Evolutionary conservation across 1,140 invertebrate species (phyloP), one percentile per base, ranked within the genome.

Genomic region (Delia radicum): DNA sequence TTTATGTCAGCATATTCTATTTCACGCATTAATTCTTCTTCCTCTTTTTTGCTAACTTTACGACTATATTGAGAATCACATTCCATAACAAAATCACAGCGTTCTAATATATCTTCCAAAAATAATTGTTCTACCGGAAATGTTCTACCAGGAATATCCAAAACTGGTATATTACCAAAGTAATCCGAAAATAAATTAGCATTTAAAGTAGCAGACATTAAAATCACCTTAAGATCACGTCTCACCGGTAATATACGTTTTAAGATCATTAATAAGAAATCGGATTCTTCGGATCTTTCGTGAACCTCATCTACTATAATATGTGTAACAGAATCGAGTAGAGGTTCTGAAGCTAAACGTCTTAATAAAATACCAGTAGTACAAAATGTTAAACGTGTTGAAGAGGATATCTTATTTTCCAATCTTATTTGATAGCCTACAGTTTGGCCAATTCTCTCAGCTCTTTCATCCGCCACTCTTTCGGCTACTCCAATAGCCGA

Each of bases 401-500:
- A 91, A 0, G 88, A 83, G 73, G 94, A 92, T 26, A 93, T 87
- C 90, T 94, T 92, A 87, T 92, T 91, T 88, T 95, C 91, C 83
- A 94, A 84, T 87, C 92, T 89, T 87, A 91, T 91, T 90, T 97
- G 94, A 88, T 96, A 98, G 7, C 96, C 96, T 28, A 97, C 89
- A 26, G 91, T 91, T 75, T 91, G 89, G 1, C 96, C 96, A 76
- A 96, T 88, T 83, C 90, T 89, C 89, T 96, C 95, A 37, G 91
- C 82, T 77, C 95, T 89, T 87, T 98, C 96, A n/a, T 92, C 88
- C 2, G 95, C 93, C 0, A 99, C 95, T 79, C 96, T 89, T 81
- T 97, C 94, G 2, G 97, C 95, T 1, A 98, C 93, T 65, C 95
- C 94, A 77, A 98, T 93, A 18, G 97, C 96, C 27, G 96, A 96